phyloP scores from a whole-genome alignment of 2,888 invertebrate species.

The Pediacus dermestoides region DNA sequence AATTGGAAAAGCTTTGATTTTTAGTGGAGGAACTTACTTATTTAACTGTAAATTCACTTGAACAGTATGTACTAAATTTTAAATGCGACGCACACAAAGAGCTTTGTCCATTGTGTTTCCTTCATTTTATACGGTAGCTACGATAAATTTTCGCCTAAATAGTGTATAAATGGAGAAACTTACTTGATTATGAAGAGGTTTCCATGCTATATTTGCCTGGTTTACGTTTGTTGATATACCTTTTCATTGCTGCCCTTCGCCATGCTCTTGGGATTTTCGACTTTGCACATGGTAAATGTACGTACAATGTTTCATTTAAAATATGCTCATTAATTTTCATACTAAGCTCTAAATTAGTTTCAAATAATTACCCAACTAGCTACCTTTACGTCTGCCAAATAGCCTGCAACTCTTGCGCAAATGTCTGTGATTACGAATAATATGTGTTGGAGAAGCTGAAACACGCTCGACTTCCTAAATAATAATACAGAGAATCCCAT shows the following conservation, averaged over 20 bases:
- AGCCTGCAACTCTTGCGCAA: slow-evolving; percentile 2
- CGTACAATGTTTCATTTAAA: slow-evolving; percentile 25
- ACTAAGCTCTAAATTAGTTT: slow-evolving; percentile 18
- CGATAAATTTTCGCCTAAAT: slow-evolving; percentile 31
- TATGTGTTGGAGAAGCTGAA: no score
- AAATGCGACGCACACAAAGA: slow-evolving; percentile 34
- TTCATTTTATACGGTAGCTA: slow-evolving; percentile 31
- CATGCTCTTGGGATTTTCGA: slow-evolving; percentile 23
- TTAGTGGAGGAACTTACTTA: no score
- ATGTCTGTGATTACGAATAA: no score
- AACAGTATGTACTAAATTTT: slow-evolving; percentile 29
- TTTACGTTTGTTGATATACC: slow-evolving; percentile 30
- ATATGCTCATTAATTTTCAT: slow-evolving; percentile 23
- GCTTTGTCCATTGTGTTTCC: slow-evolving; percentile 34
- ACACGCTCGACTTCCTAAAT: neutral
- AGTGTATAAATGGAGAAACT: slow-evolving; percentile 32
- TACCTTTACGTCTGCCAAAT: neutral
- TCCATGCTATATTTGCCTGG: slow-evolving; percentile 28
- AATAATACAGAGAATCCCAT: neutral
- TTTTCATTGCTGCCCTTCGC: slow-evolving; percentile 21
- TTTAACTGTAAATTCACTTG: slow-evolving; percentile 29
- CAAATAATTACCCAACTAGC: slow-evolving; percentile 16
- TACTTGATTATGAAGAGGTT: slow-evolving; percentile 31
- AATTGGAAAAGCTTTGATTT: no score
- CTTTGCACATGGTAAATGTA: slow-evolving; percentile 14